These are phyloP conservation scores for Scelioninae gen. 2 DNA, from an alignment of 2,888 invertebrate species.

Conservation along the genomic window DNA sequence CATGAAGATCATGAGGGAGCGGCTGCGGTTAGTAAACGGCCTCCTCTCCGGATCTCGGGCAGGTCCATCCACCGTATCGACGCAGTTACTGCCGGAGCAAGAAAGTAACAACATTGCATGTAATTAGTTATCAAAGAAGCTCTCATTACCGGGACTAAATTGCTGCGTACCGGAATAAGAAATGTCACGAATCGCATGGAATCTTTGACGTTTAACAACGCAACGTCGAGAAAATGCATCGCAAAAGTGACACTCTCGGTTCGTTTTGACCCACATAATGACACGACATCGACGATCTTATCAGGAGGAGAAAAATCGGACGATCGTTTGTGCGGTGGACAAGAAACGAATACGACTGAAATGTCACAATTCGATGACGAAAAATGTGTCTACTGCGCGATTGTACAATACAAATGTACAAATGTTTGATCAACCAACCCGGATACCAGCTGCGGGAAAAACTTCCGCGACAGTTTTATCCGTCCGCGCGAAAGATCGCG, in stretches of 20 bases:
- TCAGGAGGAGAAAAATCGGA: too few relatives aligned
- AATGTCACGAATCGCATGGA: constrained; percentile 54
- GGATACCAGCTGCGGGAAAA: too few relatives aligned
- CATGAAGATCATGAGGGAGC: constrained; percentile 74
- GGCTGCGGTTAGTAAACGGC: constrained; percentile 75
- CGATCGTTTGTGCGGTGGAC: too few relatives aligned
- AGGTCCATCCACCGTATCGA: constrained; percentile 74
- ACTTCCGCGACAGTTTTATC: too few relatives aligned
- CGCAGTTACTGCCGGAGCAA: constrained; percentile 70
- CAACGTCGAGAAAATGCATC: constrained; percentile 38
- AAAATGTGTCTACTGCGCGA: neutral
- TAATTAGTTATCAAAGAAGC: constrained; percentile 61
- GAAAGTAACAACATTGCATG: constrained; percentile 63
- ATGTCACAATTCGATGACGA: too few relatives aligned
- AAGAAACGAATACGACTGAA: too few relatives aligned
- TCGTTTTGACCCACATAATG: constrained; percentile 50
- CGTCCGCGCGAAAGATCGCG: too few relatives aligned
- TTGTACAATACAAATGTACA: too few relatives aligned
- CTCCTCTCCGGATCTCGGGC: constrained; percentile 74
- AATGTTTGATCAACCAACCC: too few relatives aligned
- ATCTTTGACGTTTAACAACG: constrained; percentile 17
- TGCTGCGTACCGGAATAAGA: constrained; percentile 51
- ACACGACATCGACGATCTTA: constrained; percentile 31
- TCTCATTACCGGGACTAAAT: constrained; percentile 59
- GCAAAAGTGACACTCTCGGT: constrained; percentile 31